Conservation (phyloP, 2,113 vertebrate species). For the Ascaphus truei region DNA sequence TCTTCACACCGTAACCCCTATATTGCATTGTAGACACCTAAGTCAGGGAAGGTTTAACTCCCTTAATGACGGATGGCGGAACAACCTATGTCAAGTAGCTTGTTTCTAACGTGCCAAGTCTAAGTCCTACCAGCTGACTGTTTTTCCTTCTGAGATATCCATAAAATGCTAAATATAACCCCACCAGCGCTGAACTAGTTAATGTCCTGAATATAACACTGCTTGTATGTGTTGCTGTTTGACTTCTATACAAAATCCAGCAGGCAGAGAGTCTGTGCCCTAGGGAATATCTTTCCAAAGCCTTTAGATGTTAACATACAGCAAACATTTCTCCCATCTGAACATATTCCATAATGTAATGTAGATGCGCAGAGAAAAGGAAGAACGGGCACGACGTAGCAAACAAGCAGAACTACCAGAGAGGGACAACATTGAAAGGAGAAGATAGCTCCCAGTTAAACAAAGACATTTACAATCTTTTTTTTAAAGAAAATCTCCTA, state of each 20-base stretch:
- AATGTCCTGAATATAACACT: too few species aligned
- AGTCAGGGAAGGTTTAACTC: too few species aligned
- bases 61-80: too few species aligned
- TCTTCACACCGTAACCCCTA: not conserved
- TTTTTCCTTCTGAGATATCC: too few species aligned
- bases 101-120: too few species aligned
- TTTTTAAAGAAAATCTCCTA: constrained; percentile 64
- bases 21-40: not conserved
- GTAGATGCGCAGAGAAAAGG: constrained; percentile 12
- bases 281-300: not conserved
- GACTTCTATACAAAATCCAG: constrained; percentile 1
- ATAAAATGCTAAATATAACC: too few species aligned
- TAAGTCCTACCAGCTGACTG: too few species aligned
- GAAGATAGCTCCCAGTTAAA: constrained; percentile 62
- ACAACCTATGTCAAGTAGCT: too few species aligned
- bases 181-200: too few species aligned
- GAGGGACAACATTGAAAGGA: constrained; percentile 40
- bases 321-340: constrained; percentile 22
- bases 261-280: not conserved
- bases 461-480: constrained; percentile 67
- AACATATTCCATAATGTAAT: constrained; percentile 17
- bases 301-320: constrained; percentile 19
- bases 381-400: constrained; percentile 40
- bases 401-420: constrained; percentile 51
- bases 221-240: not conserved